Evolutionary conservation across 2,888 invertebrate genomes (phyloP).

Genomic region (Agrochola litura): DNA sequence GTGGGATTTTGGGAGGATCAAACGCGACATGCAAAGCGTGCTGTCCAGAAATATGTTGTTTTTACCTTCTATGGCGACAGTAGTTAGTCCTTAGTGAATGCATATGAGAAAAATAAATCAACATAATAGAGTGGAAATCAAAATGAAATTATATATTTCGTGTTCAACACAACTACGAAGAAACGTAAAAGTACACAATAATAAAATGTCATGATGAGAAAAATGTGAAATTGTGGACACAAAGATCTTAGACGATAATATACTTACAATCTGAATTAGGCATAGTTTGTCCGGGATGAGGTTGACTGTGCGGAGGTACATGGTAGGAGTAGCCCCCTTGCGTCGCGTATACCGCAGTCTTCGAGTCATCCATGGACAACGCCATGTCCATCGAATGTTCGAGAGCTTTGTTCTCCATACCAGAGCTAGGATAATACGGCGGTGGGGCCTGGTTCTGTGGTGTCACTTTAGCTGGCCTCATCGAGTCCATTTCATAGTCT

Average conservation of each 20-base stretch:
- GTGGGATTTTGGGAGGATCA: background rate
- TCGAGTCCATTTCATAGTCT: slow-evolving; percentile 97
- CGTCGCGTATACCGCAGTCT: slow-evolving; percentile 95
- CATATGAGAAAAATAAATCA: slow-evolving; percentile 73
- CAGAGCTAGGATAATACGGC: slow-evolving; percentile 96
- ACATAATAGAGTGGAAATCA: slow-evolving; percentile 63
- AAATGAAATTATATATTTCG: slow-evolving; percentile 59
- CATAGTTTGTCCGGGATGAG: slow-evolving; percentile 92
- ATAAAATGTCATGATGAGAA: slow-evolving; percentile 9
- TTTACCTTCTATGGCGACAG: slow-evolving; percentile 78
- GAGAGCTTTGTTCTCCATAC: slow-evolving; percentile 97
- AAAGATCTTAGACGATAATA: background rate
- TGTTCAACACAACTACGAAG: slow-evolving; percentile 26
- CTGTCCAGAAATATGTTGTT: slow-evolving; percentile 41
- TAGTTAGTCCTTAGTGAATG: slow-evolving; percentile 78
- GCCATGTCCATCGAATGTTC: slow-evolving; percentile 97
- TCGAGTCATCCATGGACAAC: slow-evolving; percentile 95
- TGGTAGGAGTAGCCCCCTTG: slow-evolving; percentile 97
- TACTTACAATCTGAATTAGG: slow-evolving; percentile 95
- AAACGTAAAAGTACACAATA: slow-evolving; percentile 19
- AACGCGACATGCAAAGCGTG: slow-evolving; percentile 62
- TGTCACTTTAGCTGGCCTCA: slow-evolving; percentile 95
- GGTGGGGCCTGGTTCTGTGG: slow-evolving; percentile 97
- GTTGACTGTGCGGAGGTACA: slow-evolving; percentile 92
- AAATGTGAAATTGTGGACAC: background rate